These are phyloP conservation scores for Arothron firmamentum DNA, from an alignment of 2,113 vertebrate genomes.

Conservation along the genomic window DNA sequence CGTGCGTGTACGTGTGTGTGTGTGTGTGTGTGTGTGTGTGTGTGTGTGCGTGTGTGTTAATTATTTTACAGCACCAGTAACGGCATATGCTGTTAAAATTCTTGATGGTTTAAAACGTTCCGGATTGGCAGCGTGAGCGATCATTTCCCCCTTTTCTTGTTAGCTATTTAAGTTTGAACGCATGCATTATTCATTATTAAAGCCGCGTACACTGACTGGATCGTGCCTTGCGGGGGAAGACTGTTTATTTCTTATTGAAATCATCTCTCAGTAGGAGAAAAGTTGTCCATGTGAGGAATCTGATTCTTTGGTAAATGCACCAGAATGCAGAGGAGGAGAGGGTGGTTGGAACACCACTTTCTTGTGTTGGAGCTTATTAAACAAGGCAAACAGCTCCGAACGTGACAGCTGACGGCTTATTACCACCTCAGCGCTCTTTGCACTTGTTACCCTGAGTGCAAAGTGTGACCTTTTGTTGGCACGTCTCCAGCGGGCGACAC, in stretches of 20 bases:
- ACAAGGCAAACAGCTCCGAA: conserved; percentile 47
- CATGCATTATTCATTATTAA: conserved; percentile 73
- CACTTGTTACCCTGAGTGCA: conserved; percentile 55
- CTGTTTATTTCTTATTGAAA: conserved; percentile 76
- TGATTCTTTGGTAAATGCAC: conserved; percentile 68
- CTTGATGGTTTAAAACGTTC: conserved; percentile 41
- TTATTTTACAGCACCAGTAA: conserved; percentile 9
- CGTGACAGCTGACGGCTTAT: conserved; percentile 50
- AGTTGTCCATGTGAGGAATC: conserved; percentile 73
- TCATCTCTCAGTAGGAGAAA: conserved; percentile 71
- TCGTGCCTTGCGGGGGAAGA: conserved; percentile 68
- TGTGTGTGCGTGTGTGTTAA: background rate
- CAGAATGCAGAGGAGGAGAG: conserved; percentile 59
- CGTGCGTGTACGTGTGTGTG: background rate
- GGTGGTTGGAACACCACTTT: conserved; percentile 39
- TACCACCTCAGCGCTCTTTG: conserved; percentile 55
- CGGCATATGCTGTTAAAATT: conserved; percentile 28
- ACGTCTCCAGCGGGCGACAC: conserved; percentile 31
- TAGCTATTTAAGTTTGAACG: conserved; percentile 56
- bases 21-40: background rate
- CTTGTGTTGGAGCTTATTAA: conserved; percentile 48
- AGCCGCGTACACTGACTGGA: conserved; percentile 61
- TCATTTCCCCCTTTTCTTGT: conserved; percentile 9
- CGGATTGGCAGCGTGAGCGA: conserved; percentile 35
- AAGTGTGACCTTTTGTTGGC: conserved; percentile 46